Evolutionary conservation across 2,113 vertebrate genomes (phyloP).

Genomic region (Ranitomeya variabilis): DNA sequence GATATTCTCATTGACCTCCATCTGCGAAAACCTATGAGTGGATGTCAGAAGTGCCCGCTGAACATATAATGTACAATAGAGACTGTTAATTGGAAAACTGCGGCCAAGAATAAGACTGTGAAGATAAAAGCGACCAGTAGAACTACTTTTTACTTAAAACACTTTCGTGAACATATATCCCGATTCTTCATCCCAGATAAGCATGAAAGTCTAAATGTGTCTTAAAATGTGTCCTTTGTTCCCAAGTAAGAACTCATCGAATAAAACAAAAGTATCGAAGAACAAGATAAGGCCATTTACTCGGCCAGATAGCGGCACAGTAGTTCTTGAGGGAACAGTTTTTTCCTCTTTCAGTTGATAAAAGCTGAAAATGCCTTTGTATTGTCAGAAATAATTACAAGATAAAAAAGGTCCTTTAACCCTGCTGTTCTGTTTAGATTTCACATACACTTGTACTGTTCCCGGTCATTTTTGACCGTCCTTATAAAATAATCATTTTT

Average conservation of each 20-base stretch:
- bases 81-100: conserved; percentile 36
- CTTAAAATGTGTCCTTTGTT: conserved; percentile 6
- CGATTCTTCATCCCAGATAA: conserved; percentile 25
- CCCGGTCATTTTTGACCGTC: too few relatives aligned
- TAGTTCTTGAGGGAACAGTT: conserved; percentile 19
- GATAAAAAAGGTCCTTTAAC: conserved; percentile 41
- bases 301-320: conserved; percentile 2
- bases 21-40: background rate
- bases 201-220: conserved; percentile 7
- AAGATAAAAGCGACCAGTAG: conserved; percentile 21
- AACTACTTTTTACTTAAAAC: background rate
- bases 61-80: conserved; percentile 20
- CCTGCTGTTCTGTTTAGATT: too few relatives aligned
- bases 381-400: conserved; percentile 51
- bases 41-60: conserved; percentile 8
- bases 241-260: conserved; percentile 16
- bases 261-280: conserved; percentile 43
- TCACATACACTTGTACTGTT: too few relatives aligned
- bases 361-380: conserved; percentile 41
- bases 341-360: conserved; percentile 25
- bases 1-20: conserved; percentile 12
- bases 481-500: too few relatives aligned
- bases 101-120: background rate
- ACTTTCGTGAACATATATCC: conserved; percentile 1
- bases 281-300: conserved; percentile 44